Base-by-base conservation (phyloP, 2,797 vertebrate genomes). In the Danio kyathit region DNA sequence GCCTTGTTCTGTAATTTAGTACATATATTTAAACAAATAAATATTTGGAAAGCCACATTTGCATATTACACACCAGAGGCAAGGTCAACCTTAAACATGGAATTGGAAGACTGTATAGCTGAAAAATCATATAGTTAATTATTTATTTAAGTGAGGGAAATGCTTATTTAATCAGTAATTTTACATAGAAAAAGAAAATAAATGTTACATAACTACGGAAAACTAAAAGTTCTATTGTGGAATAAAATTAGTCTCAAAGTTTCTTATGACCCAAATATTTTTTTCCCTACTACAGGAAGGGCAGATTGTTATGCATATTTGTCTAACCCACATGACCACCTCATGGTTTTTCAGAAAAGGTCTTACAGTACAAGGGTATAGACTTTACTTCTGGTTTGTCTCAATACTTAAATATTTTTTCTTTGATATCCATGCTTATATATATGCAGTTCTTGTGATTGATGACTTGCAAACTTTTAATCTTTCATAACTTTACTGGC, bases 21-120 rank as follows among this genome's bases (percentile, higher is more conserved):
- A 14, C 17, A 6, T n/a, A 29, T 29, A 3, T 74, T 59, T 63
- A 5, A 9, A 49, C 61, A 0, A 4, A 11, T 40, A 40, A 14
- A 51, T 65, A 43, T 54, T 54, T 65, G 38, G n/a, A 76, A 44
- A 76, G 40, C 38, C 54, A 54, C 5, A 21, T 60, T 11, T 76
- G 5, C 48, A 74, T 17, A 59, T 5, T 56, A 19, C 17, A 21
- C 48, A 44, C 60, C 48, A 54, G 49, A 64, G 49, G 38, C 46
- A 54, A 56, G 6, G 9, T 76, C 61, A 76, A 49, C 16, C 14
- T n/a, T 56, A 67, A 17, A 56, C 51, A 57, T 57, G 19, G 4
- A 29, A 76, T 66, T 12, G n/a, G n/a, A 56, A 71, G 69, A 71
- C 69, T 5, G 11, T 29, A 29, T 17, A 71, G 10, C 38, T 71